These are phyloP conservation scores for Eurystomus gularis DNA, from an alignment of 2,113 vertebrate species.

Conservation along the genomic window DNA sequence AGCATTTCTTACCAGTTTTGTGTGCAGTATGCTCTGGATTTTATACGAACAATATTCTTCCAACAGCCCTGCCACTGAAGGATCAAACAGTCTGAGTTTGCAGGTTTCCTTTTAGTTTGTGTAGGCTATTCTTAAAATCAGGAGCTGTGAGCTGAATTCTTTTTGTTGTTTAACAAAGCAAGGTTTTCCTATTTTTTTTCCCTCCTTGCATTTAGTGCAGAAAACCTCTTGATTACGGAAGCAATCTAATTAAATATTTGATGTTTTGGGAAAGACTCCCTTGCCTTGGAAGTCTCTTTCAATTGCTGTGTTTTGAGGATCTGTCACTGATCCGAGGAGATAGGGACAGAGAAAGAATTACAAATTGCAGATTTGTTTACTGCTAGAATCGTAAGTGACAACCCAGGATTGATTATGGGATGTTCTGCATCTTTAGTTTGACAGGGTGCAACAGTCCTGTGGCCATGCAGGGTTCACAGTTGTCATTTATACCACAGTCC, in stretches of 20 bases:
- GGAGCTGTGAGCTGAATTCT: background rate
- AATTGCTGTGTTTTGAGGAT: background rate
- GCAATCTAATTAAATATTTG: slow-evolving; percentile 22
- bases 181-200: background rate
- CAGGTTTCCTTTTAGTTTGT: background rate
- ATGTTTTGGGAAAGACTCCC: slow-evolving; percentile 8
- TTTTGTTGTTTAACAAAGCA: background rate
- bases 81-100: background rate
- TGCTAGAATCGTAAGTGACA: slow-evolving; percentile 14
- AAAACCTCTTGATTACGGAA: slow-evolving; percentile 4
- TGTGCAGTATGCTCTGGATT: background rate
- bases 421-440: slow-evolving; percentile 5
- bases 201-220: background rate
- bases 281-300: slow-evolving; percentile 32
- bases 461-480: slow-evolving; percentile 13
- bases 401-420: background rate
- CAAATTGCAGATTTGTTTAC: background rate
- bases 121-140: background rate
- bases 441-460: slow-evolving; percentile 37
- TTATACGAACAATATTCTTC: background rate
- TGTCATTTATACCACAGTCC: background rate
- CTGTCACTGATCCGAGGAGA: slow-evolving; percentile 32
- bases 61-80: background rate
- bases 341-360: slow-evolving; percentile 25
- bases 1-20: background rate